These are phyloP conservation scores for Eilema caniola DNA, from an alignment of 2,888 invertebrate genomes.

Conservation along the genomic window DNA sequence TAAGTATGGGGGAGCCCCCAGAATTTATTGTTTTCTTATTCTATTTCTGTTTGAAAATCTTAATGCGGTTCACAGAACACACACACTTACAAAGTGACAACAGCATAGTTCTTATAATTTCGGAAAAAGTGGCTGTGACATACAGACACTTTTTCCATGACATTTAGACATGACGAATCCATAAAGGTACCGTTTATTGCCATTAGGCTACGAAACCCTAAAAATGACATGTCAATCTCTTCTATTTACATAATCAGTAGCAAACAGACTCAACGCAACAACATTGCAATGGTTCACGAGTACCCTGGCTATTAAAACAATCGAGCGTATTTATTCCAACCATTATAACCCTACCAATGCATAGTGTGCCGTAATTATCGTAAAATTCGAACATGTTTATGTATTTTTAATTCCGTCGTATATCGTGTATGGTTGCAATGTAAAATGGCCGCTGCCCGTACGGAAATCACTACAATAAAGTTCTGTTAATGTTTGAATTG, in stretches of 20 bases:
- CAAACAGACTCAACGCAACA: conserved; percentile 29
- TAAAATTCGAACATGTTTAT: conserved; percentile 84
- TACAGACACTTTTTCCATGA: no score
- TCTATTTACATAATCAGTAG: conserved; percentile 15
- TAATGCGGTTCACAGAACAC: no score
- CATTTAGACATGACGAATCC: no score
- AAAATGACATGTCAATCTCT: conserved; percentile 17
- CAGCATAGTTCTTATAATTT: no score
- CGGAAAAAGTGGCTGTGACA: no score
- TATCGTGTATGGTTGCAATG: conserved; percentile 65
- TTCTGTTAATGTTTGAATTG: conserved; percentile 70
- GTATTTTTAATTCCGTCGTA: conserved; percentile 85
- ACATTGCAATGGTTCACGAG: conserved; percentile 48
- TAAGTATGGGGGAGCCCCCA: no score
- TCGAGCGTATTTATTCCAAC: conserved; percentile 66
- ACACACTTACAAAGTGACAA: no score
- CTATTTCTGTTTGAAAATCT: no score
- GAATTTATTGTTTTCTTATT: no score
- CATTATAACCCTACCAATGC: conserved; percentile 78
- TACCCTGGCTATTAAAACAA: conserved; percentile 55
- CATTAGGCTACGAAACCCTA: no score
- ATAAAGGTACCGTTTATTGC: no score
- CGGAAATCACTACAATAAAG: conserved; percentile 79
- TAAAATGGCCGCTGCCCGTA: conserved; percentile 68
- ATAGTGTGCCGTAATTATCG: conserved; percentile 80